Percentiles rank a stretch among this genome's conserved stretches.
Conservation (phyloP, 2,888 invertebrate species). For the Tethea ocularis region DNA sequence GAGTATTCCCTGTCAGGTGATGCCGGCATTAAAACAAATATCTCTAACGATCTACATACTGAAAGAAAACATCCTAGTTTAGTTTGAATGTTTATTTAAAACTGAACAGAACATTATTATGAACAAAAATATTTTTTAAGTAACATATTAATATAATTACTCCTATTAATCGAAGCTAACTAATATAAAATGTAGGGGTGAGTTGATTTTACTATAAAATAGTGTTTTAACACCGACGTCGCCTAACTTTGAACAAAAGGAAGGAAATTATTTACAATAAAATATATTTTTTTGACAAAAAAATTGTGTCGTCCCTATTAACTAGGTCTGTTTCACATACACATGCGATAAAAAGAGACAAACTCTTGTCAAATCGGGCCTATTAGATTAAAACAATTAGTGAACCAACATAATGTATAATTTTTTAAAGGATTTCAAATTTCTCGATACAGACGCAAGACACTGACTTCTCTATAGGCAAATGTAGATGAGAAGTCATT, state of each 20-base stretch:
- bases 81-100: constrained; percentile 56
- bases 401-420: too few relatives aligned
- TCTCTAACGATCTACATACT: constrained; percentile 15
- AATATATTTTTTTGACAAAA: too few relatives aligned
- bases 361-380: too few relatives aligned
- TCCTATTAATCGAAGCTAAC: constrained; percentile 21
- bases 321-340: too few relatives aligned
- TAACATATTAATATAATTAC: background rate
- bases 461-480: too few relatives aligned
- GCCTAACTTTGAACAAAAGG: constrained; percentile 37
- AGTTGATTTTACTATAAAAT: constrained; percentile 16
- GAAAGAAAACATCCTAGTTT: constrained; percentile 39
- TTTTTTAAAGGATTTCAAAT: too few relatives aligned
- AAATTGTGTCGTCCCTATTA: too few relatives aligned
- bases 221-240: constrained; percentile 77
- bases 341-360: too few relatives aligned
- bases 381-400: too few relatives aligned
- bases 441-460: background rate
- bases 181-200: background rate
- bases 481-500: too few relatives aligned
- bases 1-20: constrained; percentile 52
- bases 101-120: constrained; percentile 35
- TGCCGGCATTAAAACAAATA: constrained; percentile 74
- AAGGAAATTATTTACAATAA: constrained; percentile 17
- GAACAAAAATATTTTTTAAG: background rate